Conservation (phyloP, 2,113 vertebrate species). For the Anser brachyrhynchus region DNA sequence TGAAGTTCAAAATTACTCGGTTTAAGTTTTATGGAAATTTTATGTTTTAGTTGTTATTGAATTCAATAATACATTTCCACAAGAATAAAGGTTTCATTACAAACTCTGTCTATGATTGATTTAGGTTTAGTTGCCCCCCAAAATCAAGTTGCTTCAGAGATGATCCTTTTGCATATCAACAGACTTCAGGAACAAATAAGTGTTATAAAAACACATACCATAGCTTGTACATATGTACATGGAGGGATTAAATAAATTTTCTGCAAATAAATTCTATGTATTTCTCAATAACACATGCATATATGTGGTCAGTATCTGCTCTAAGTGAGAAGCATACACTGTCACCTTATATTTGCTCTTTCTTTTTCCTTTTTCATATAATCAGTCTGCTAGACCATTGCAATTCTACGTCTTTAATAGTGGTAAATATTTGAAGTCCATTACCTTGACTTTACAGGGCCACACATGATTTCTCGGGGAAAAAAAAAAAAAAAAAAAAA, state of each 20-base stretch:
- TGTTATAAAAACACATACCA: accelerated
- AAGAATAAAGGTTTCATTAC: background rate
- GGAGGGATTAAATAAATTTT: background rate
- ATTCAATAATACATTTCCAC: background rate
- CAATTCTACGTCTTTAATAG: background rate
- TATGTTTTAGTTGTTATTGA: background rate
- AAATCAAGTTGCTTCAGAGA: background rate
- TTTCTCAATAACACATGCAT: background rate
- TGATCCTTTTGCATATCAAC: background rate
- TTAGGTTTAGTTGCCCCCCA: background rate
- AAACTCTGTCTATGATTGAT: background rate
- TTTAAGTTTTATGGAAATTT: background rate
- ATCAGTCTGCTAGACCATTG: background rate
- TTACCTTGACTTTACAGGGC: background rate
- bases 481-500: accelerated
- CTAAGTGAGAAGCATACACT: background rate
- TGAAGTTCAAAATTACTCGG: background rate
- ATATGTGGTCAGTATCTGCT: background rate
- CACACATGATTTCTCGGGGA: accelerated
- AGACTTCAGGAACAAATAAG: background rate
- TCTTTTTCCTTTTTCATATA: background rate
- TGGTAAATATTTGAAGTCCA: background rate
- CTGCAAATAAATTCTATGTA: background rate
- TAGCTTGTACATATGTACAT: background rate
- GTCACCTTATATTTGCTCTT: accelerated